These are phyloP conservation scores for Chaetops frenatus DNA, from an alignment of 2,113 vertebrate species.

Conservation along the genomic window DNA sequence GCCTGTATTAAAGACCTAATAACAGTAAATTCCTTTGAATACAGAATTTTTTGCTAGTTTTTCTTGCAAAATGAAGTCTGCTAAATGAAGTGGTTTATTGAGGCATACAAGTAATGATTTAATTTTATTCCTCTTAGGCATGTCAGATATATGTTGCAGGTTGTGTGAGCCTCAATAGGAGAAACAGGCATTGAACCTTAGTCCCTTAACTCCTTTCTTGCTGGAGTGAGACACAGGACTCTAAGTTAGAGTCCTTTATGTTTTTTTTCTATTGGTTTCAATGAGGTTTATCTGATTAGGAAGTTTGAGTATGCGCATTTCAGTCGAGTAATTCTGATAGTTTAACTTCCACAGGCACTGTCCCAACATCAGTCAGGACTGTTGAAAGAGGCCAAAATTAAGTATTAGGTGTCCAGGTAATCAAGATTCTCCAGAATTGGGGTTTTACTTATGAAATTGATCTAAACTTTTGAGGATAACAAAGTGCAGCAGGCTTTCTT, in stretches of 20 bases:
- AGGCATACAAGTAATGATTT: background rate
- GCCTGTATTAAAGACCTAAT: background rate
- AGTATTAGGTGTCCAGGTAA: background rate
- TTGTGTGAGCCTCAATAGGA: background rate
- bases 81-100: background rate
- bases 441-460: background rate
- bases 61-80: fast-evolving
- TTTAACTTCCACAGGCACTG: background rate
- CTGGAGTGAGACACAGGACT: background rate
- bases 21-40: background rate
- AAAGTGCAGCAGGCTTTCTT: background rate
- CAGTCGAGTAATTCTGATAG: background rate
- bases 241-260: background rate
- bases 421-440: fast-evolving
- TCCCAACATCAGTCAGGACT: background rate
- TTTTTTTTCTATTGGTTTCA: background rate
- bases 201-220: background rate
- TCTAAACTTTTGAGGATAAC: background rate
- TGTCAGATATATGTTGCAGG: background rate
- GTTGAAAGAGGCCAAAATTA: background rate
- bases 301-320: background rate
- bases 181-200: background rate
- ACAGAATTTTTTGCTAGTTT: background rate
- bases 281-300: background rate
- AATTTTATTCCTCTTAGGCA: background rate